These are phyloP conservation scores for Cyclargus thomasi DNA, from an alignment of 1,140 invertebrate genomes.

Conservation along the genomic window DNA sequence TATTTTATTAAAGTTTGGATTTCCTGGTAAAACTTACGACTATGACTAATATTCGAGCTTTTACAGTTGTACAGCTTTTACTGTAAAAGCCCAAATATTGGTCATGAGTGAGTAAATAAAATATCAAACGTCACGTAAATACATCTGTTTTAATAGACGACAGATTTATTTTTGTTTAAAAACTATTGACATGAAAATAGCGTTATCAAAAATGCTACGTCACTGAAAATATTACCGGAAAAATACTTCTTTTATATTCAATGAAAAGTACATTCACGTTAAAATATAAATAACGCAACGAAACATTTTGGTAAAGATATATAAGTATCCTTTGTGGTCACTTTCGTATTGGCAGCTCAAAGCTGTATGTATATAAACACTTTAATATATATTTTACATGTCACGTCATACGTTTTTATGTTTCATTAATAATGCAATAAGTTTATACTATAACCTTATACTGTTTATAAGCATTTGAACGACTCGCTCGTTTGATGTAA, in stretches of 20 bases:
- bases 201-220: neutral
- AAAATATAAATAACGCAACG: conserved; percentile 7
- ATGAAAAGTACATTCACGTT: neutral
- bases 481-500: too few species aligned
- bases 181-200: neutral
- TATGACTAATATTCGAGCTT: too few species aligned
- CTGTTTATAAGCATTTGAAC: too few species aligned
- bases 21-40: too few species aligned
- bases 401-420: conserved; percentile 20
- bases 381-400: conserved; percentile 19
- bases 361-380: neutral
- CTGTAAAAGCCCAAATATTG: too few species aligned
- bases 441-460: too few species aligned
- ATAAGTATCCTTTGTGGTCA: conserved; percentile 8
- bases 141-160: neutral
- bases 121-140: too few species aligned
- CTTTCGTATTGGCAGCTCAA: neutral
- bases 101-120: too few species aligned
- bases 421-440: neutral
- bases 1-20: too few species aligned
- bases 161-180: neutral
- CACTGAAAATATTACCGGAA: neutral
- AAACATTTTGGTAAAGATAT: conserved; percentile 8
- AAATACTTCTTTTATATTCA: conserved; percentile 8
- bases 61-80: too few species aligned